Conservation (phyloP, 2,888 invertebrate genomes). For the Noctua fimbriata region DNA sequence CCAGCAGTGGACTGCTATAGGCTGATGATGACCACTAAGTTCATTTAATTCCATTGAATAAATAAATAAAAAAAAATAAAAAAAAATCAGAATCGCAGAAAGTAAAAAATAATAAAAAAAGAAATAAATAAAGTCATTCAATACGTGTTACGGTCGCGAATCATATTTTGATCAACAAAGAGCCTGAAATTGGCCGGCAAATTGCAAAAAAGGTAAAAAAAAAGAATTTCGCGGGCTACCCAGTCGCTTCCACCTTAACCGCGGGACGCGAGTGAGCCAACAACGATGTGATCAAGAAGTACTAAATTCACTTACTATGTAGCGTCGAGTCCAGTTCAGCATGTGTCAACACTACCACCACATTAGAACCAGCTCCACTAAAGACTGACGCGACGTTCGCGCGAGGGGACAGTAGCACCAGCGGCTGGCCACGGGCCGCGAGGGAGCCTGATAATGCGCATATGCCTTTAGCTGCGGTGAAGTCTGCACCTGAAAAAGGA, state of each 20-base stretch:
- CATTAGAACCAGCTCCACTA: slow-evolving; percentile 91
- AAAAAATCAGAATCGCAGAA: too few species aligned
- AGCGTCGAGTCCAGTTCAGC: slow-evolving; percentile 91
- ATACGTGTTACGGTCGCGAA: too few species aligned
- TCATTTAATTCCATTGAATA: too few species aligned
- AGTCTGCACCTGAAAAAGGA: slow-evolving; percentile 92
- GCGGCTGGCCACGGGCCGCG: slow-evolving; percentile 92
- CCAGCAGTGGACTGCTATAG: too few species aligned
- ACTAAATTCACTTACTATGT: slow-evolving; percentile 78
- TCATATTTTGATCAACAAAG: too few species aligned
- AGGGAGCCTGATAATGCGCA: slow-evolving; percentile 94
- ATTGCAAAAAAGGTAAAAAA: neutral
- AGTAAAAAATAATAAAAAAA: too few species aligned
- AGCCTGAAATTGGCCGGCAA: too few species aligned
- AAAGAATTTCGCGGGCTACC: too few species aligned
- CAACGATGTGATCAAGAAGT: slow-evolving; percentile 5
- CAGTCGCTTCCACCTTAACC: slow-evolving; percentile 75
- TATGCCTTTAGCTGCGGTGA: slow-evolving; percentile 96
- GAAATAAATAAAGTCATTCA: too few species aligned
- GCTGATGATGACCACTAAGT: too few species aligned
- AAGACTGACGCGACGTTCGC: slow-evolving; percentile 92
- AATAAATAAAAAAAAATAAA: too few species aligned
- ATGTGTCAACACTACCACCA: slow-evolving; percentile 90
- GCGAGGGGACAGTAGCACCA: slow-evolving; percentile 93
- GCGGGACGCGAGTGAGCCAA: slow-evolving; percentile 92